phyloP scores from a whole-genome alignment of 2,888 invertebrate genomes.

The Cryptocheilus praepositus region DNA sequence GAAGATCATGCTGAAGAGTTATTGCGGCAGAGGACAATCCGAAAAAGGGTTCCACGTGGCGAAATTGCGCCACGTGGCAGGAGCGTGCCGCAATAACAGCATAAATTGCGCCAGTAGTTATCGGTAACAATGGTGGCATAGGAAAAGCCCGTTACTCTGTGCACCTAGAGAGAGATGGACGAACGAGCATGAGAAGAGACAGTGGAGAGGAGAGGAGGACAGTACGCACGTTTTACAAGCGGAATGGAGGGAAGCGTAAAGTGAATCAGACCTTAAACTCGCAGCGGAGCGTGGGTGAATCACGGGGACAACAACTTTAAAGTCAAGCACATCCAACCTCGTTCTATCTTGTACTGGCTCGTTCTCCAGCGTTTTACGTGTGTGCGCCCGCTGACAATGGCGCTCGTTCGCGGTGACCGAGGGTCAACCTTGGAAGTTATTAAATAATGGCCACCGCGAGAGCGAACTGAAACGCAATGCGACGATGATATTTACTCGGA shows the following conservation, averaged over 20 bases:
- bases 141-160: too few species aligned
- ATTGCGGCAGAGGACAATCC: too few species aligned
- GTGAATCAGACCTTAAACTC: slow-evolving; percentile 45
- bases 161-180: too few species aligned
- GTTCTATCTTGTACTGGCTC: too few species aligned
- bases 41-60: too few species aligned
- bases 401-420: slow-evolving; percentile 17
- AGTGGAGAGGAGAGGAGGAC: background rate
- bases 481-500: slow-evolving; percentile 15
- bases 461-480: slow-evolving; percentile 4
- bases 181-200: background rate
- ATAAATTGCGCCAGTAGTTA: too few species aligned
- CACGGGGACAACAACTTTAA: slow-evolving; percentile 32
- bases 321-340: slow-evolving; percentile 1
- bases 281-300: slow-evolving; percentile 40
- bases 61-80: too few species aligned
- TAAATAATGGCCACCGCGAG: slow-evolving; percentile 44
- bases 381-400: slow-evolving; percentile 21
- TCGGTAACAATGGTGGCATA: too few species aligned
- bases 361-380: background rate
- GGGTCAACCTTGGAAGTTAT: slow-evolving; percentile 46
- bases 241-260: slow-evolving; percentile 28
- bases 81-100: too few species aligned
- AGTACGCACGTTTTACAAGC: background rate
- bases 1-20: too few species aligned